Base-by-base conservation (phyloP, 2,888 invertebrate genomes). In the Dinocampus coccinellae region DNA sequence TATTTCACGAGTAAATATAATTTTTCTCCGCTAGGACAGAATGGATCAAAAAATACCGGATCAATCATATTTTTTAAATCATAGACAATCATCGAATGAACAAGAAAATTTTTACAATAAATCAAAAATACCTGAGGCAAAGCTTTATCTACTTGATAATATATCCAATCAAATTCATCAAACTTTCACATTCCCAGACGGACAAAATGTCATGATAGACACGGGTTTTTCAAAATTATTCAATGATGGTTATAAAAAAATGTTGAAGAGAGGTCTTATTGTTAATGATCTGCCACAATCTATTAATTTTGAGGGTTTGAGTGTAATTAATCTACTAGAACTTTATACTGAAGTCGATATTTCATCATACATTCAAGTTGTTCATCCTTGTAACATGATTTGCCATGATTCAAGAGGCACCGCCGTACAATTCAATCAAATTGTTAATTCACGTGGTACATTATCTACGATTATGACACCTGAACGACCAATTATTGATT, bases 351-450 rank as follows among this genome's bases (percentile, higher is more conserved):
- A 73, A 63, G 75, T 78, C 70, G 73, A 76, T 62, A 61, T 61
- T 22, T 29, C 63, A 39, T 26, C 62, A 60, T 75, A 75, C 64
- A 72, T 73, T 22, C 75, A 76, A 68, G 66, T 79, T 22, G 70
- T 74, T 57, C 79, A 79, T 76, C 79, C 76, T 20, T 78, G 79
- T 58, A 77, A 79, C 68, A 76, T 77, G 77, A 70, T 78, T 55
- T 76, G 79, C 68, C 77, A 78, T 57, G 78, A 79, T 67, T 73
- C 74, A 20, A 68, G 73, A 71, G 77, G 73, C 53, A 76, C 73
- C 36, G 57, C 76, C 13, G 76, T 80, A 52, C 77, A 77, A 66
- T 77, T 77, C 70, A 73, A 70, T 70, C 78, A 75, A 63, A 73
- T 74, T 70, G 58, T 77, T 26, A 70, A 70, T 29, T 71, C 73